Conservation (phyloP, 53 echinoderm and acorn worm species). For the Arbacia lixula region DNA sequence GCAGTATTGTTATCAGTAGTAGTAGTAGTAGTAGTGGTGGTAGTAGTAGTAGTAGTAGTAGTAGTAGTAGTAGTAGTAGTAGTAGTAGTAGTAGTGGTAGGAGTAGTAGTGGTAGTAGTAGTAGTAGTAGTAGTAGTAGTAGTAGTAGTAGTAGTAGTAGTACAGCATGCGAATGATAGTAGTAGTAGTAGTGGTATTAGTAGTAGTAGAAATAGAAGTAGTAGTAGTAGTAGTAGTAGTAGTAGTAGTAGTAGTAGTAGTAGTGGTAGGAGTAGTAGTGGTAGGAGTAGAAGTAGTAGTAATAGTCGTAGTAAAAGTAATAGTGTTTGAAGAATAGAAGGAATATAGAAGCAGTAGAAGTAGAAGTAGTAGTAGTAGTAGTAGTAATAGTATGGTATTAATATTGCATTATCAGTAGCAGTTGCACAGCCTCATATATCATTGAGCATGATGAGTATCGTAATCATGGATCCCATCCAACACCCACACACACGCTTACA, state of each 20-base stretch:
- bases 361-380: too few relatives aligned
- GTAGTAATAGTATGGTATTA: too few relatives aligned
- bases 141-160: not conserved
- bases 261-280: not conserved
- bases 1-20: too few relatives aligned
- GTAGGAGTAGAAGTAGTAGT: not conserved
- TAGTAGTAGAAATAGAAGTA: not conserved
- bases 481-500: too few relatives aligned
- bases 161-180: not conserved
- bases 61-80: not conserved
- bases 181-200: not conserved
- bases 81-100: not conserved
- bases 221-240: not conserved
- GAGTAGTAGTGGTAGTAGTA: not conserved
- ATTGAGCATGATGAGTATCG: too few relatives aligned
- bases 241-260: constrained; percentile 2
- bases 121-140: not conserved
- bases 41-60: too few relatives aligned
- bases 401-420: too few relatives aligned
- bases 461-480: too few relatives aligned
- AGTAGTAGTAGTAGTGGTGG: too few relatives aligned
- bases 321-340: not conserved
- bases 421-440: too few relatives aligned
- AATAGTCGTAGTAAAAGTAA: not conserved
- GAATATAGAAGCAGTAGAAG: too few relatives aligned